Evolutionary conservation across 2,797 vertebrate species (phyloP).

Genomic region (Anomalospiza imberbis): DNA sequence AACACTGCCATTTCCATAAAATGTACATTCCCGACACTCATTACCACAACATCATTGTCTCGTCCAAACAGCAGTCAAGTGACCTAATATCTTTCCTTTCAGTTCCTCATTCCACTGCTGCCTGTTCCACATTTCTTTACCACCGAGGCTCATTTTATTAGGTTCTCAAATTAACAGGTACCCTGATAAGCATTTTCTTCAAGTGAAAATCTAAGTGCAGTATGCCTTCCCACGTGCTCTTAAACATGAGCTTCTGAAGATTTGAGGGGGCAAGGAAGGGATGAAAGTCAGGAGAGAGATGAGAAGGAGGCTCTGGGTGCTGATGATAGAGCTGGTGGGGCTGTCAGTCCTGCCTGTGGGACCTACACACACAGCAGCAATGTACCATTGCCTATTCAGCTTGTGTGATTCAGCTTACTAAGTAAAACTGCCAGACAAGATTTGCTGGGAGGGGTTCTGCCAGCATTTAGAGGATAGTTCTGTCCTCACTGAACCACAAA

Average conservation of each 20-base stretch:
- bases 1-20: not conserved
- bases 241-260: not conserved
- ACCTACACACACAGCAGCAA: not conserved
- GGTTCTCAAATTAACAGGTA: not conserved
- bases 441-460: not conserved
- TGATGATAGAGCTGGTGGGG: not conserved
- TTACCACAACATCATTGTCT: not conserved
- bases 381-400: not conserved
- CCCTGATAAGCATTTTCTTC: not conserved
- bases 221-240: rapidly evolving
- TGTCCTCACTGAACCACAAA: conserved; percentile 41
- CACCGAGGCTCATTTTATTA: not conserved
- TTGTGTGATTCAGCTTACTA: conserved; percentile 19
- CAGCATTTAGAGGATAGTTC: not conserved
- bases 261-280: not conserved
- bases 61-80: not conserved
- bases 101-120: not conserved
- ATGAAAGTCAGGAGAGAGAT: not conserved
- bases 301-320: not conserved
- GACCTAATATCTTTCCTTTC: not conserved
- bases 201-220: not conserved
- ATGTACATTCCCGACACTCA: not conserved
- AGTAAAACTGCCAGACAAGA: conserved; percentile 41
- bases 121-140: not conserved
- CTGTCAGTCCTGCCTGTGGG: not conserved